Percentiles rank a stretch among this genome's conserved stretches.
Conservation (phyloP, 2,113 vertebrate genomes). For the Microcebus jonahi region DNA sequence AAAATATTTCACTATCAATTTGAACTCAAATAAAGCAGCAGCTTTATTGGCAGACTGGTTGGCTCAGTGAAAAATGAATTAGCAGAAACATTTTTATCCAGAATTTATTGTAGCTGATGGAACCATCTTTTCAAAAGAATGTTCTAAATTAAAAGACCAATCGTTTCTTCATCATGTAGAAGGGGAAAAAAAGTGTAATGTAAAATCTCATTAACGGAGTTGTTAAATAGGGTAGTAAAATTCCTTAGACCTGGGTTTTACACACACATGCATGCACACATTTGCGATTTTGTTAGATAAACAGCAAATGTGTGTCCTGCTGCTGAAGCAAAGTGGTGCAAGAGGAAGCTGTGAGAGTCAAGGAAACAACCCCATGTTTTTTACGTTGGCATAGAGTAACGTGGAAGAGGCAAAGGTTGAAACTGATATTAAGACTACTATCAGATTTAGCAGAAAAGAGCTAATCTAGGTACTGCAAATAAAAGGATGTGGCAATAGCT, state of each 20-base stretch:
- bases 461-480: neutral
- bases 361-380: neutral
- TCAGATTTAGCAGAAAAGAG: neutral
- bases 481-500: neutral
- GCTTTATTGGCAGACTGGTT: slow-evolving; percentile 55
- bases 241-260: neutral
- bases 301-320: neutral
- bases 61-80: slow-evolving; percentile 69
- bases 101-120: slow-evolving; percentile 61
- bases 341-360: neutral
- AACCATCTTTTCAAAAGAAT: slow-evolving; percentile 47
- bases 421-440: neutral
- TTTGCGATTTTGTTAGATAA: neutral
- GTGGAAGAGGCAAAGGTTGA: neutral
- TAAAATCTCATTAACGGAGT: slow-evolving; percentile 38
- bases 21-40: slow-evolving; percentile 63
- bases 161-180: neutral
- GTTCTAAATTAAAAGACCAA: slow-evolving; percentile 63
- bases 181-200: neutral
- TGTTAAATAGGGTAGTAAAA: slow-evolving; percentile 47
- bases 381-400: neutral
- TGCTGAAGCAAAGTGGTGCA: neutral
- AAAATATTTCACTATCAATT: slow-evolving; percentile 59
- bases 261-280: neutral
- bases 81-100: slow-evolving; percentile 64